Percentiles rank a stretch among this genome's conserved stretches.
These are phyloP conservation scores for Pterobdella sp. DNA, from an alignment of 2,888 invertebrate genomes.

Conservation along the genomic window DNA sequence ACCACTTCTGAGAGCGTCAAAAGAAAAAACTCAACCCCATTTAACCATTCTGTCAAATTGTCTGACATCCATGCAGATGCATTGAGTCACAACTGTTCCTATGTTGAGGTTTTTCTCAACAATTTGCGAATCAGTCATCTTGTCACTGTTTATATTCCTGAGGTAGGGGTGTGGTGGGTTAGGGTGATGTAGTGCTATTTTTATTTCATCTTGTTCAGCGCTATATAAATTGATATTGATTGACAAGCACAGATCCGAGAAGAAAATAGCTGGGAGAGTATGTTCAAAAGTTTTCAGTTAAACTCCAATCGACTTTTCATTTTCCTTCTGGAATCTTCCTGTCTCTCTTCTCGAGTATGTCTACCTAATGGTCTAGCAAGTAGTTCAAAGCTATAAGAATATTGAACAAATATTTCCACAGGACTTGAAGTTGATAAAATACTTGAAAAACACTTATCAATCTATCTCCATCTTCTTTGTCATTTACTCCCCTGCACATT, in stretches of 20 bases:
- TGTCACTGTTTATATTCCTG: background rate
- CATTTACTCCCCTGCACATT: too few species aligned
- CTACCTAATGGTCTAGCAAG: too few species aligned
- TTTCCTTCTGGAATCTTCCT: background rate
- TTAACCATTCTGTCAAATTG: background rate
- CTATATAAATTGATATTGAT: too few species aligned
- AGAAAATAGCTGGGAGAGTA: too few species aligned
- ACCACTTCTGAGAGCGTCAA: background rate
- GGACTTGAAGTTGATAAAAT: background rate
- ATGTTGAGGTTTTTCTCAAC: conserved; percentile 7
- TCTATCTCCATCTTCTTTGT: conserved; percentile 2
- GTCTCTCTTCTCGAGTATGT: background rate
- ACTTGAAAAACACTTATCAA: background rate
- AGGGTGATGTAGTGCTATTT: too few species aligned
- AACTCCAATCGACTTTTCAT: conserved; percentile 11
- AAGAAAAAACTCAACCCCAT: background rate
- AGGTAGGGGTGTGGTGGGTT: background rate
- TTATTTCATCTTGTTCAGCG: too few species aligned
- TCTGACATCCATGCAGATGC: background rate
- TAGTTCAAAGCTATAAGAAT: background rate
- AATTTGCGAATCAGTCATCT: background rate
- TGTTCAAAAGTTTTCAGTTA: background rate
- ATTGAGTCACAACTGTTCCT: background rate
- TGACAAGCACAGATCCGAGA: too few species aligned
- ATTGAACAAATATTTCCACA: background rate